phyloP scores from a whole-genome alignment of 2,888 invertebrate species.

The Ophion slaviceki region DNA sequence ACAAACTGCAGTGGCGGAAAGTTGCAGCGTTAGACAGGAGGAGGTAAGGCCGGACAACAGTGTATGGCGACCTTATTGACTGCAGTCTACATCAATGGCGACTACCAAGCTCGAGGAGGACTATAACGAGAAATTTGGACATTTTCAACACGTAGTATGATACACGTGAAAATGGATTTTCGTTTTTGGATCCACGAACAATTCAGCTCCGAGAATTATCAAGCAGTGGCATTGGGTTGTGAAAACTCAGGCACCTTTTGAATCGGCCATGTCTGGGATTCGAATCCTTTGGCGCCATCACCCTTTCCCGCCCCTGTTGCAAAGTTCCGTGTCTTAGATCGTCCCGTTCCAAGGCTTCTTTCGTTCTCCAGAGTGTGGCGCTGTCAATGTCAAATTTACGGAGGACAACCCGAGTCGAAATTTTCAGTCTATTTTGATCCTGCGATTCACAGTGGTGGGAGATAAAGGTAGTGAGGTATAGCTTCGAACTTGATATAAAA shows the following conservation, averaged over 20 bases:
- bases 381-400: neutral
- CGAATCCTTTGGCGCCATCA: neutral
- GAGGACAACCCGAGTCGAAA: too few species aligned
- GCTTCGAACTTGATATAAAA: too few species aligned
- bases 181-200: too few species aligned
- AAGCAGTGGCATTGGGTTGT: too few species aligned
- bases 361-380: neutral
- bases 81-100: conserved; percentile 37
- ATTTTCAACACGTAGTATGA: conserved; percentile 36
- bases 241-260: too few species aligned
- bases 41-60: conserved; percentile 82
- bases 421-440: too few species aligned
- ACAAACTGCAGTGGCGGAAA: conserved; percentile 80
- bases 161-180: conserved; percentile 2
- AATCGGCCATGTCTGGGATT: neutral
- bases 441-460: too few species aligned
- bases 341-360: neutral
- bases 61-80: conserved; percentile 82
- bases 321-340: neutral
- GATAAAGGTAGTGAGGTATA: too few species aligned
- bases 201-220: too few species aligned
- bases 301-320: neutral
- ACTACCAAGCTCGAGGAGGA: conserved; percentile 30
- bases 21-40: conserved; percentile 81
- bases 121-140: conserved; percentile 37